A percentile compares a stretch with the other conserved stretches of the same genome.
Conservation (phyloP, 1,140 invertebrate genomes). For the Drosophila melanogaster region DNA sequence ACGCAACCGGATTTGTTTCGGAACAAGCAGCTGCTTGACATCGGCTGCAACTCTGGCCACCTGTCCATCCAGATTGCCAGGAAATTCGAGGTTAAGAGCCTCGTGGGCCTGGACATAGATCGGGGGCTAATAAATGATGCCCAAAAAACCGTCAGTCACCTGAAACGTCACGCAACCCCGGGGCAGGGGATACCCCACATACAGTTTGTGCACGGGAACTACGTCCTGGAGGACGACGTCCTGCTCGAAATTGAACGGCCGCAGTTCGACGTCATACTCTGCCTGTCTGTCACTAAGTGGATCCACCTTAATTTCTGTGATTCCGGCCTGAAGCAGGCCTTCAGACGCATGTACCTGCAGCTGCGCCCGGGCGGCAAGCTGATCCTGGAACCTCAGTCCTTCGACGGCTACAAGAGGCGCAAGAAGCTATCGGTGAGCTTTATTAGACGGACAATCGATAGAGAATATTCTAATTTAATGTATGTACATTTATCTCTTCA, state of each 20-base stretch:
- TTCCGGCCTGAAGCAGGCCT: conserved; percentile 95
- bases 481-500: conserved; percentile 23
- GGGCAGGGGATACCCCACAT: conserved; percentile 62
- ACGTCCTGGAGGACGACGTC: conserved; percentile 94
- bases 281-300: conserved; percentile 98
- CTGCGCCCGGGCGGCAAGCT: conserved; percentile 95
- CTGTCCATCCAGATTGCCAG: conserved; percentile 94
- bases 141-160: conserved; percentile 29
- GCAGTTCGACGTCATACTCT: conserved; percentile 97
- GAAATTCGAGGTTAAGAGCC: conserved; percentile 91
- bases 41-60: conserved; percentile 98
- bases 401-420: conserved; percentile 94
- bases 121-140: conserved; percentile 89
- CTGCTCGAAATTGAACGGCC: conserved; percentile 91
- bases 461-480: not conserved
- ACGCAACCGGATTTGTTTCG: conserved; percentile 92
- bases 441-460: too few relatives aligned
- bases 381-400: conserved; percentile 96
- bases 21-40: conserved; percentile 96
- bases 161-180: conserved; percentile 37
- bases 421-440: conserved; percentile 90
- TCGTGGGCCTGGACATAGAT: conserved; percentile 98
- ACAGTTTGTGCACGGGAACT: conserved; percentile 90
- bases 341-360: conserved; percentile 95
- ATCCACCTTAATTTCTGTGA: conserved; percentile 99